phyloP scores from a whole-genome alignment of 2,888 invertebrate genomes.

The Tenthredo scrophulariae region DNA sequence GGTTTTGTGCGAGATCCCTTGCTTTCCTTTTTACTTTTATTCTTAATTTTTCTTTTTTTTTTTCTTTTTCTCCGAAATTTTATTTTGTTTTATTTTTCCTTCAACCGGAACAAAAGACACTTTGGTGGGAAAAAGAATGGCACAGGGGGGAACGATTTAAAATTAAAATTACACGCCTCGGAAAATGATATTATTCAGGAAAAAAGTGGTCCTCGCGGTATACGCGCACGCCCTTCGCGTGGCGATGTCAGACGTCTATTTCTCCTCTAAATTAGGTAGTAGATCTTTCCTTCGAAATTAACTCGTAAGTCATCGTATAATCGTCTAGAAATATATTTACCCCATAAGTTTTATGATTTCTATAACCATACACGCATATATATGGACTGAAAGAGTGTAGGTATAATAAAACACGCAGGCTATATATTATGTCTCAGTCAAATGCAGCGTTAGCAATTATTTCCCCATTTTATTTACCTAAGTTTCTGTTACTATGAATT shows the following conservation, averaged over 20 bases:
- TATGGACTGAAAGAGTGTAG: background rate
- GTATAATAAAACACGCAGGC: background rate
- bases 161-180: conserved; percentile 46
- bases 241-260: conserved; percentile 34
- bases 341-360: background rate
- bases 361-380: no score
- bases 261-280: conserved; percentile 32
- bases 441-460: background rate
- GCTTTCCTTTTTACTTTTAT: background rate
- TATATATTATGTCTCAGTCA: background rate
- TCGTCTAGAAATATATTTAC: background rate
- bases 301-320: conserved; percentile 44
- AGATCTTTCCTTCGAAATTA: conserved; percentile 9
- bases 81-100: background rate
- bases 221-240: background rate
- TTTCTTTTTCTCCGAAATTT: background rate
- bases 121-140: background rate
- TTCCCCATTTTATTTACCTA: background rate
- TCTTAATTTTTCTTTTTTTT: no score
- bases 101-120: conserved; percentile 34
- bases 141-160: conserved; percentile 31
- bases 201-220: conserved; percentile 2
- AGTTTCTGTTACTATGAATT: background rate
- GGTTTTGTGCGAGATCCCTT: background rate
- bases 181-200: conserved; percentile 47